phyloP scores from a whole-genome alignment of 2,113 vertebrate genomes.

The Xenopus borealis region DNA sequence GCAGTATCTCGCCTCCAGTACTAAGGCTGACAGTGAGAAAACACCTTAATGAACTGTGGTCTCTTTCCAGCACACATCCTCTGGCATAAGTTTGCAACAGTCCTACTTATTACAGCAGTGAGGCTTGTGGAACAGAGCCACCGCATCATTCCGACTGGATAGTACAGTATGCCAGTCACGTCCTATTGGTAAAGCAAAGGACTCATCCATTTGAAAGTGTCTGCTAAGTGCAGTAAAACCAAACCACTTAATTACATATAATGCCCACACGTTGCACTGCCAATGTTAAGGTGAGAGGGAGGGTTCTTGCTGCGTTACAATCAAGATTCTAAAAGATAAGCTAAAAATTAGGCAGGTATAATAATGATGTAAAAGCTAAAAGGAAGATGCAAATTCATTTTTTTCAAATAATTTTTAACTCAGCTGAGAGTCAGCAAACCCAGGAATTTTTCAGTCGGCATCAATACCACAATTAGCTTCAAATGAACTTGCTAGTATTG shows the following conservation, averaged over 20 bases:
- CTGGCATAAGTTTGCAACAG: conserved; percentile 8
- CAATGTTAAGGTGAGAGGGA: conserved; percentile 9
- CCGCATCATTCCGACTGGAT: conserved; percentile 1
- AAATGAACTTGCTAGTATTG: too few species aligned
- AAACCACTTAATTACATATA: conserved; percentile 29
- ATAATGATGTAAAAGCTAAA: neutral
- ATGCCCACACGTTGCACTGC: conserved; percentile 8
- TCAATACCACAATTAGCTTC: too few species aligned
- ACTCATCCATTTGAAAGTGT: conserved; percentile 29
- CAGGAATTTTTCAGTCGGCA: too few species aligned
- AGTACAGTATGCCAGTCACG: conserved; percentile 18
- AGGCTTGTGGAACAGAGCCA: conserved; percentile 25
- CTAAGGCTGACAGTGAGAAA: neutral
- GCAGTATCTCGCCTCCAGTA: neutral
- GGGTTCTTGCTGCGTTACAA: neutral
- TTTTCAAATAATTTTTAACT: too few species aligned
- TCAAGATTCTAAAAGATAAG: neutral
- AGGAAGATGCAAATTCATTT: neutral
- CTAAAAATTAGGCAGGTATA: neutral
- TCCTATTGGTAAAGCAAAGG: conserved; percentile 17
- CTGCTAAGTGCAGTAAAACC: conserved; percentile 39
- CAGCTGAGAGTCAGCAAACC: too few species aligned
- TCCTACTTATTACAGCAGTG: conserved; percentile 13
- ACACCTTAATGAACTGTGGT: conserved; percentile 3
- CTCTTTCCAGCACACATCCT: neutral